Evolutionary conservation across 2,113 vertebrate genomes (phyloP).

Genomic region (Oryzias melastigma): DNA sequence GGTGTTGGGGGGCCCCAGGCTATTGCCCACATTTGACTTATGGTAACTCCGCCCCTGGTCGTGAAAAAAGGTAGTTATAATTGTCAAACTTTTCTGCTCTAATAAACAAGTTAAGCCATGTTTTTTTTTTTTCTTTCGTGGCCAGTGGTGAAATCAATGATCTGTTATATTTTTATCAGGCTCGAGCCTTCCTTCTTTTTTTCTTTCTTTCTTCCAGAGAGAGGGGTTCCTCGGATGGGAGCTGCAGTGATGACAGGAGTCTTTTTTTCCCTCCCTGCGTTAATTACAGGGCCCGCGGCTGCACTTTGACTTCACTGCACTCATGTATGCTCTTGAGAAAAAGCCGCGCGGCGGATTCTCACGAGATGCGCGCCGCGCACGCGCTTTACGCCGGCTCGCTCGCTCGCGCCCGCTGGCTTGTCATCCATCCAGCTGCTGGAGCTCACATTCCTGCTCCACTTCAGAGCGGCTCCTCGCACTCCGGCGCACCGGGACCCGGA

Average conservation of each 20-base stretch:
- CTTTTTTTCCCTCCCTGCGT: conserved; percentile 62
- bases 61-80: too few species aligned
- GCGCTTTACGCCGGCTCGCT: background rate
- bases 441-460: conserved; percentile 41
- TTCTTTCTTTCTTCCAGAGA: conserved; percentile 36
- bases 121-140: too few species aligned
- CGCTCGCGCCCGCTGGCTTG: conserved; percentile 8
- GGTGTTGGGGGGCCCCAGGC: too few species aligned
- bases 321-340: conserved; percentile 64
- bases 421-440: conserved; percentile 40
- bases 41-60: too few species aligned
- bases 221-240: conserved; percentile 52
- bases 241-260: conserved; percentile 63
- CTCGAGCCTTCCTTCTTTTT: conserved; percentile 40
- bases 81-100: too few species aligned
- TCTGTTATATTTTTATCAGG: background rate
- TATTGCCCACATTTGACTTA: too few species aligned
- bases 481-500: conserved; percentile 2
- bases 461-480: background rate
- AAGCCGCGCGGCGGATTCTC: conserved; percentile 61
- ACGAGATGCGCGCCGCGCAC: conserved; percentile 33
- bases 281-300: conserved; percentile 73
- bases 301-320: conserved; percentile 66
- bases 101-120: too few species aligned
- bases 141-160: too few species aligned